Evolutionary conservation across 2,888 invertebrate species (phyloP).

Genomic region (Ceratothoa steindachneri): DNA sequence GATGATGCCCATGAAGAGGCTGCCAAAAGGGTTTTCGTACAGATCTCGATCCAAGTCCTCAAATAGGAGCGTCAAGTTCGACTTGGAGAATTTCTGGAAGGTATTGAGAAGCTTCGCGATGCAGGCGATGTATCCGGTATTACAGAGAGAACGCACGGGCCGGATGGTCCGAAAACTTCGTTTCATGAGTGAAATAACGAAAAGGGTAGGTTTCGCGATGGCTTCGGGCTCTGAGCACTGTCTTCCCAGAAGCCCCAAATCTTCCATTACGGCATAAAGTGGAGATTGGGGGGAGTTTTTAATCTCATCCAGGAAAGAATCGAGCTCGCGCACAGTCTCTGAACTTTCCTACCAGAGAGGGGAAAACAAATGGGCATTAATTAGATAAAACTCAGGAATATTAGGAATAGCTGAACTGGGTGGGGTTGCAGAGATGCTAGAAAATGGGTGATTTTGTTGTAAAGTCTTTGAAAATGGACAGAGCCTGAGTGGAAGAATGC

Average conservation of each 20-base stretch:
- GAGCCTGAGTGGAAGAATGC: too few species aligned
- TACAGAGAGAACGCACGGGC: slow-evolving; percentile 29
- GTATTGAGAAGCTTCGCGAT: slow-evolving; percentile 27
- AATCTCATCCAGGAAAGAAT: slow-evolving; percentile 14
- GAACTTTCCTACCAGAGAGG: slow-evolving; percentile 21
- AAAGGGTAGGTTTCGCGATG: slow-evolving; percentile 21
- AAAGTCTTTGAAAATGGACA: too few species aligned
- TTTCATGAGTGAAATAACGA: slow-evolving; percentile 37
- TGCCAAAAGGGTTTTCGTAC: slow-evolving; percentile 30
- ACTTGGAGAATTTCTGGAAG: slow-evolving; percentile 24
- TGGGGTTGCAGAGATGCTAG: too few species aligned
- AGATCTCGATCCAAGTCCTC: slow-evolving; percentile 36
- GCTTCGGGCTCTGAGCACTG: background rate
- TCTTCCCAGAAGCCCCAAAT: slow-evolving; percentile 21
- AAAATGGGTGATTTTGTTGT: too few species aligned
- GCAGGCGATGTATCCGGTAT: slow-evolving; percentile 32
- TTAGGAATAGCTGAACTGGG: too few species aligned
- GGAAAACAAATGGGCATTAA: background rate
- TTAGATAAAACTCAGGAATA: background rate
- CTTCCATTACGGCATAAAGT: slow-evolving; percentile 25
- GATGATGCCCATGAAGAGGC: slow-evolving; percentile 42
- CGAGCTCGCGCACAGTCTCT: slow-evolving; percentile 24
- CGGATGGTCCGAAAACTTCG: slow-evolving; percentile 37
- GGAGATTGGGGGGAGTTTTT: slow-evolving; percentile 26
- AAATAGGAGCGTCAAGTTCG: slow-evolving; percentile 31